Base-by-base conservation (phyloP, 2,888 invertebrate species). In the Ophioninae sp. region DNA sequence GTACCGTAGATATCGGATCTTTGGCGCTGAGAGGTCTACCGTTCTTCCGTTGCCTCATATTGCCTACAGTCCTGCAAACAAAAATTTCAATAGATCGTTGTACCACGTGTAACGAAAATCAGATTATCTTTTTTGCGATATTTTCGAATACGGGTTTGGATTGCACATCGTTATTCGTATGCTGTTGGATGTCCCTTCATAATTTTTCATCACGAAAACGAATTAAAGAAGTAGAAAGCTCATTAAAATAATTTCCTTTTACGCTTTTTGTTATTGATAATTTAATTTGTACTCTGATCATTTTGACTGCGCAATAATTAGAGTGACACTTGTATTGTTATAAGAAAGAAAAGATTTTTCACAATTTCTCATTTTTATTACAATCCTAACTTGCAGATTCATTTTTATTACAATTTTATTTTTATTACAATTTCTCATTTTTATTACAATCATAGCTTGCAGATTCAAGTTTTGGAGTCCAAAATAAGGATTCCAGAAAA, bases 1-100 rank as follows among this genome's bases (percentile, higher is more conserved):
- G 79, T 65, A 77, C 65, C 30, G 88, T 81, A 61, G 90, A 85
- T 73, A 89, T 87, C 64, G 89, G 86, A 84, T 90, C 87, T 82
- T 89, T 85, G 85, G 89, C 88, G 79, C 88, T 87, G 84, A 89
- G 85, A 70, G 88, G 86, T 67, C 89, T 81, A 17, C 90, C 82
- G 89, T 87, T 85, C 79, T 91, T 91, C 30, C 90, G 90, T 85
- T 91, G 92, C 87, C 90, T 89, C 90, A 92, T 91, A 87, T 86
- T 89, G 87, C 89, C 89, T 86, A 89, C 87, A 85, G 87, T 85
- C 85, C 92, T 92, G 91, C 69, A 89, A 89, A 83, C 79, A 86
- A 79, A 79, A 64, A 21, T 70, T 64, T n/a, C 37, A 65, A 72
- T 23, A 61, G 17, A 6, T 17, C 17, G 23, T 61, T 67, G 87